These are phyloP conservation scores for Agraylea sexmaculata DNA, from an alignment of 1,140 invertebrate genomes.

Conservation along the genomic window DNA sequence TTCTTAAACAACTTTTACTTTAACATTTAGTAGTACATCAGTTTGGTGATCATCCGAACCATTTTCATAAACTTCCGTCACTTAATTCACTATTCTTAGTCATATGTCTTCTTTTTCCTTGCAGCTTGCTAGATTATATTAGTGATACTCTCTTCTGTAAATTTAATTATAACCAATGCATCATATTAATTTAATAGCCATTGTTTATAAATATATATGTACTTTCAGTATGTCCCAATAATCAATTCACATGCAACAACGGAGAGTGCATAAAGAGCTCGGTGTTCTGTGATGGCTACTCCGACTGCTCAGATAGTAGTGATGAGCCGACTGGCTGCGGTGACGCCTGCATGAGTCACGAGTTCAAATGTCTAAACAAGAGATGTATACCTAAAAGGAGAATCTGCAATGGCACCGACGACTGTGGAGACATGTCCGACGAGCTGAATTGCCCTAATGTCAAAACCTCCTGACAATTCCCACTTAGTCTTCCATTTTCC, in stretches of 20 bases:
- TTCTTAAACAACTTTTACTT: no score
- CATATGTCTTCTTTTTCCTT: no score
- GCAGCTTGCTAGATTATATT: no score
- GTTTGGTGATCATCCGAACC: no score
- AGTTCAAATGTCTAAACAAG: slow-evolving; percentile 41
- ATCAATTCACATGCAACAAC: slow-evolving; percentile 36
- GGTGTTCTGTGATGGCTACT: slow-evolving; percentile 74
- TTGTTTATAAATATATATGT: no score
- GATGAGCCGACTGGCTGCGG: slow-evolving; percentile 71
- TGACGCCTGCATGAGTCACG: slow-evolving; percentile 30
- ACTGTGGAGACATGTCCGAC: slow-evolving; percentile 50
- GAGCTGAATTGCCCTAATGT: slow-evolving; percentile 44
- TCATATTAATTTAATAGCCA: no score
- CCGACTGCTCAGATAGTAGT: slow-evolving; percentile 69
- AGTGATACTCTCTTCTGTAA: no score
- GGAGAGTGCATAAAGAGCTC: slow-evolving; percentile 67
- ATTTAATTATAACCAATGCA: no score
- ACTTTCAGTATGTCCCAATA: slow-evolving; percentile 31
- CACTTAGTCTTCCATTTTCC: no score
- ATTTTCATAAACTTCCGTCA: no score
- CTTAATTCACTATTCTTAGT: no score
- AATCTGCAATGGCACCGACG: slow-evolving; percentile 47
- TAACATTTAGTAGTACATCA: no score
- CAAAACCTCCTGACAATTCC: slow-evolving; percentile 8
- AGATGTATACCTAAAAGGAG: slow-evolving; percentile 43